phyloP scores from a whole-genome alignment of 2,888 invertebrate species.

The Corbicula japonica region DNA sequence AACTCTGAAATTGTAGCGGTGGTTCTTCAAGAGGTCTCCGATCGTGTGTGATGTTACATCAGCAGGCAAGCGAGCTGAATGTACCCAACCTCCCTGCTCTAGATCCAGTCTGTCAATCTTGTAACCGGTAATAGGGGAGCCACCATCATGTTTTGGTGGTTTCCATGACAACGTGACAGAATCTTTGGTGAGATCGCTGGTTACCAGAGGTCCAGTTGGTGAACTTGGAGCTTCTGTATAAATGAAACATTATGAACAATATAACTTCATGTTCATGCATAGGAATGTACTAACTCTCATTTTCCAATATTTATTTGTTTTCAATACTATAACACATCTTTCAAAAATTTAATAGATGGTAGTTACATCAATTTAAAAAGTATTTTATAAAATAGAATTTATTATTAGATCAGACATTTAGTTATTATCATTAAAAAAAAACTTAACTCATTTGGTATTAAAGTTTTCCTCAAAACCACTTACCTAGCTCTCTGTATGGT shows the following conservation, averaged over 20 bases:
- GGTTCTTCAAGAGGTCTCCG: conserved; percentile 74
- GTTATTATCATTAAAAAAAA: not conserved
- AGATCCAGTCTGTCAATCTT: conserved; percentile 82
- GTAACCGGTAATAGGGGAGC: conserved; percentile 83
- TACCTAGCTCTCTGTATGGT: conserved; percentile 82
- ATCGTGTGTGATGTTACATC: conserved; percentile 64
- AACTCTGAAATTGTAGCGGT: conserved; percentile 84
- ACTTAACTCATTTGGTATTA: not conserved
- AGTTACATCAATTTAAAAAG: too few species aligned
- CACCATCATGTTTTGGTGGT: conserved; percentile 84
- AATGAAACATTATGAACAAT: too few species aligned
- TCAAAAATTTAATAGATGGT: too few species aligned
- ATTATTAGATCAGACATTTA: too few species aligned
- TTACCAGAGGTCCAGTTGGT: conserved; percentile 77
- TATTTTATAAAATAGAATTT: too few species aligned
- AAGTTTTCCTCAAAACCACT: not conserved
- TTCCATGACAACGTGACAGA: conserved; percentile 85
- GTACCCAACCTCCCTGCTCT: conserved; percentile 80
- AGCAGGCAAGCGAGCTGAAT: conserved; percentile 74
- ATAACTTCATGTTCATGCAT: too few species aligned
- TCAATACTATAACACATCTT: too few species aligned
- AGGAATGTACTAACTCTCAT: too few species aligned
- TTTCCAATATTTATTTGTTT: too few species aligned
- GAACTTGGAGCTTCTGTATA: conserved; percentile 80
- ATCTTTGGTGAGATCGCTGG: conserved; percentile 74